Conservation (phyloP, 2,888 invertebrate genomes). For the Megamerina dolium region DNA sequence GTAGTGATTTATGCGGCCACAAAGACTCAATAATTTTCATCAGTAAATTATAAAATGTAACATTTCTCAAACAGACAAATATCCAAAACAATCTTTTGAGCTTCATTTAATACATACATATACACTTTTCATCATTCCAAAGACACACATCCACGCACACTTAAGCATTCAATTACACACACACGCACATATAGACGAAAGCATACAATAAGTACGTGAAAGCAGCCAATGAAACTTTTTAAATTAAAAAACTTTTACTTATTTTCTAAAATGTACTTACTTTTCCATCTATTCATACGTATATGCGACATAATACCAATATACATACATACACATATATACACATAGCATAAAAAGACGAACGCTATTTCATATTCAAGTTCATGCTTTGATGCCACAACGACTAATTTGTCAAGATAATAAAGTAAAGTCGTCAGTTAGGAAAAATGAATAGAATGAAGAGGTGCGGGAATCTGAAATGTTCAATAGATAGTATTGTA, state of each 20-base stretch:
- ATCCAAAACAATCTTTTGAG: no score
- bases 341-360: neutral
- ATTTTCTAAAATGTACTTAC: neutral
- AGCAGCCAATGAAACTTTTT: conserved; percentile 27
- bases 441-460: no score
- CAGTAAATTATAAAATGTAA: no score
- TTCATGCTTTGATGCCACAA: neutral
- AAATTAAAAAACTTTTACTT: conserved; percentile 38
- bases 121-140: no score
- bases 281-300: neutral
- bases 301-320: neutral
- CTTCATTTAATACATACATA: no score
- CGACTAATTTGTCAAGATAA: conserved; percentile 11
- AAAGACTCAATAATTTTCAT: no score
- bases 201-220: neutral
- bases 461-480: no score
- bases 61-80: no score
- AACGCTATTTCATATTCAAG: neutral
- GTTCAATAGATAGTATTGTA: no score
- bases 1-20: no score
- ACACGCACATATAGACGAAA: neutral
- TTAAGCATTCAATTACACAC: neutral
- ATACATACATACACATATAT: neutral
- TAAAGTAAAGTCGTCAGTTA: no score
- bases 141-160: neutral